These are phyloP conservation scores for Lasioglossum figueresi DNA, from an alignment of 2,888 invertebrate species.

Conservation along the genomic window DNA sequence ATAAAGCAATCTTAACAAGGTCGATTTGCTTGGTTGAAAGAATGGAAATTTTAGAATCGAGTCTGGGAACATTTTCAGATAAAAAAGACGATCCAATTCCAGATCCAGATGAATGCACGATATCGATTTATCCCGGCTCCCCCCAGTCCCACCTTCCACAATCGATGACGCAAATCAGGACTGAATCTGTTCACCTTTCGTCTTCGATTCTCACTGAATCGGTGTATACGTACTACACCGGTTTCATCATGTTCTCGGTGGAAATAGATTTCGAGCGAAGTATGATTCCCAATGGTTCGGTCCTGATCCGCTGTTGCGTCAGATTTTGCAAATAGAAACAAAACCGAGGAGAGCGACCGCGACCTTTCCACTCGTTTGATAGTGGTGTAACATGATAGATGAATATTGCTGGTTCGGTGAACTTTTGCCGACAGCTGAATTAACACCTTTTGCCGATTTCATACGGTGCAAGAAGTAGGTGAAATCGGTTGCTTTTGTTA, in stretches of 20 bases:
- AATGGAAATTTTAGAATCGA: background rate
- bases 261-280: constrained; percentile 54
- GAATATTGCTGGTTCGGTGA: background rate
- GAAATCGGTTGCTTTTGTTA: constrained; percentile 1
- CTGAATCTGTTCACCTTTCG: constrained; percentile 46
- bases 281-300: constrained; percentile 28
- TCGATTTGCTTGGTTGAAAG: background rate
- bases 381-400: background rate
- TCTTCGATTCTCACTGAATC: constrained; percentile 54
- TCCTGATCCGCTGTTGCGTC: constrained; percentile 32
- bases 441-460: background rate
- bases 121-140: constrained; percentile 11
- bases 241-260: constrained; percentile 41
- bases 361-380: constrained; percentile 11
- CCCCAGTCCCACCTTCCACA: constrained; percentile 20
- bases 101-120: background rate
- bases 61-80: background rate
- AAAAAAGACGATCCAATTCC: background rate
- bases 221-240: background rate
- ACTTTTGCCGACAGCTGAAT: background rate
- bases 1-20: no score
- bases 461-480: background rate
- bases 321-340: constrained; percentile 42
- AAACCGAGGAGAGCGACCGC: constrained; percentile 7
- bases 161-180: constrained; percentile 43